phyloP scores from a whole-genome alignment of 2,888 invertebrate species.

The Geophilus truncorum region DNA sequence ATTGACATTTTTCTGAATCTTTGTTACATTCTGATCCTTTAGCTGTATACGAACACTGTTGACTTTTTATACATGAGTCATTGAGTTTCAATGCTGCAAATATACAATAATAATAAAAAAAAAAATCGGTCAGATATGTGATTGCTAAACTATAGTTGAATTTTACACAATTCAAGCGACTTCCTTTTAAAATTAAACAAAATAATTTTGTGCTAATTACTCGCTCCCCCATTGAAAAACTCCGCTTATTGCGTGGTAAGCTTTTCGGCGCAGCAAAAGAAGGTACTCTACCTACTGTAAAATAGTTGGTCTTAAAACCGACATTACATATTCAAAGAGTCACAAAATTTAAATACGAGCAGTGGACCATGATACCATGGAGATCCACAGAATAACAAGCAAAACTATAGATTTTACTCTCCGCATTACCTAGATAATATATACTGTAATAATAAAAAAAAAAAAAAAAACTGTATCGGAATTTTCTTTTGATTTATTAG shows the following conservation, averaged over 20 bases:
- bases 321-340: not conserved
- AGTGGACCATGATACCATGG: not conserved
- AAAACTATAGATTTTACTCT: not conserved
- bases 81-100: too few species aligned
- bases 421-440: too few species aligned
- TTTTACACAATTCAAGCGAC: too few species aligned
- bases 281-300: too few species aligned
- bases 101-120: too few species aligned
- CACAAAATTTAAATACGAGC: not conserved
- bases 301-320: not conserved
- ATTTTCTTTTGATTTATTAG: too few species aligned
- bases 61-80: not conserved
- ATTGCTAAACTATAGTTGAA: too few species aligned
- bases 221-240: not conserved
- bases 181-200: too few species aligned
- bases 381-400: not conserved
- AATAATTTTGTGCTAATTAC: too few species aligned
- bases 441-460: too few species aligned
- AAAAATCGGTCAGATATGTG: too few species aligned
- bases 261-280: not conserved
- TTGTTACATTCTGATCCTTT: not conserved
- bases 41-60: not conserved
- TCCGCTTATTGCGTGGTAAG: too few species aligned
- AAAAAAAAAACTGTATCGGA: not conserved
- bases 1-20: not conserved